A percentile compares a stretch with the other conserved stretches of the same genome.
Conservation (phyloP, 2,888 invertebrate species). For the Synergus laeviventris region DNA sequence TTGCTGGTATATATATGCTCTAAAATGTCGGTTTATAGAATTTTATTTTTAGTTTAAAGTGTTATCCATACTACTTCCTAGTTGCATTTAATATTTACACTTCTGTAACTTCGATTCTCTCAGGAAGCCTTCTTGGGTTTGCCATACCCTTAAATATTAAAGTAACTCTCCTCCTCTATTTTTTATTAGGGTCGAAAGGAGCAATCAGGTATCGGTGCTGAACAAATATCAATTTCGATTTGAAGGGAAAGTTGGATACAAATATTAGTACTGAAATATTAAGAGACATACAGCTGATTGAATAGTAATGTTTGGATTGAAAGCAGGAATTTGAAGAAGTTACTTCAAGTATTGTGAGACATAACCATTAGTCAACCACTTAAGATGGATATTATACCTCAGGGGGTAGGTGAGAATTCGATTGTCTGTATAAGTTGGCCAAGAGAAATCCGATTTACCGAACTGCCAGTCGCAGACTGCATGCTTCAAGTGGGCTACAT, state of each 20-base stretch:
- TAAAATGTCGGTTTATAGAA: not conserved
- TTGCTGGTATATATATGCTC: no score
- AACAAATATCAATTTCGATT: not conserved
- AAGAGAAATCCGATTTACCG: slow-evolving; percentile 60
- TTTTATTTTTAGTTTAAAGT: not conserved
- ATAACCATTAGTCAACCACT: slow-evolving; percentile 3
- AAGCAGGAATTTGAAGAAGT: not conserved
- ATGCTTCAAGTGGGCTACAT: slow-evolving; percentile 50
- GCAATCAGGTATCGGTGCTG: slow-evolving; percentile 2
- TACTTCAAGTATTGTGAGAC: not conserved
- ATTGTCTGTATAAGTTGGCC: slow-evolving; percentile 55
- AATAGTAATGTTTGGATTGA: not conserved
- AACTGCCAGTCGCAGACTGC: slow-evolving; percentile 57
- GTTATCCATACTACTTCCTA: not conserved
- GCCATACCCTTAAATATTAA: slow-evolving; percentile 28
- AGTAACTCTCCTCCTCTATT: not conserved
- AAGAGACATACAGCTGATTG: no score
- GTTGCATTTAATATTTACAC: slow-evolving; percentile 14
- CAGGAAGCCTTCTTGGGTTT: slow-evolving; percentile 23
- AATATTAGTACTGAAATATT: not conserved
- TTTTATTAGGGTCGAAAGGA: slow-evolving; percentile 18
- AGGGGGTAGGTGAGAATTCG: slow-evolving; percentile 28
- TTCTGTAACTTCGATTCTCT: not conserved
- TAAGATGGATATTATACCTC: slow-evolving; percentile 13
- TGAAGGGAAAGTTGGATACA: not conserved